phyloP scores from a whole-genome alignment of 2,888 invertebrate species.

The Erebia aethiops region DNA sequence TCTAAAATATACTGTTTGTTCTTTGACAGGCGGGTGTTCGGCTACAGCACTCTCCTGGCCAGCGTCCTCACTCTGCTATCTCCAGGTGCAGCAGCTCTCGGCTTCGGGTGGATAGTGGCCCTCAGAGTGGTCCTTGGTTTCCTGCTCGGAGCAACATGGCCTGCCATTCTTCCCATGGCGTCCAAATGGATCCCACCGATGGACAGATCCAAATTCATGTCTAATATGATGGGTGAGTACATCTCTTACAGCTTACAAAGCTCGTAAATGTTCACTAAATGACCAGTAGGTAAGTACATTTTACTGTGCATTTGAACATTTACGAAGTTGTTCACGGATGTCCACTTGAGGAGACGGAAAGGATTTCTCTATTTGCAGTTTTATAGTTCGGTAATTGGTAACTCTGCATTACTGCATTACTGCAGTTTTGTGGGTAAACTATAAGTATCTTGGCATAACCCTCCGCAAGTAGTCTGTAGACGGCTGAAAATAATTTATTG shows the following conservation, averaged over 20 bases:
- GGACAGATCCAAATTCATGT: constrained; percentile 96
- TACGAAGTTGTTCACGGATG: too few relatives aligned
- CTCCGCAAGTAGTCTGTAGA: too few relatives aligned
- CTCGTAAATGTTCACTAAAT: too few relatives aligned
- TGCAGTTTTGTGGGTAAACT: too few relatives aligned
- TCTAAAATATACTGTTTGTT: constrained; percentile 11
- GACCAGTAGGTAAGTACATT: too few relatives aligned
- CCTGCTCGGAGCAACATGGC: constrained; percentile 94
- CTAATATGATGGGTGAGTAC: constrained; percentile 93
- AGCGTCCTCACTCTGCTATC: constrained; percentile 91
- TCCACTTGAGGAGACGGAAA: too few relatives aligned
- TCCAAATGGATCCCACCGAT: constrained; percentile 97
- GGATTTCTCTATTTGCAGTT: too few relatives aligned
- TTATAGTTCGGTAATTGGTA: too few relatives aligned
- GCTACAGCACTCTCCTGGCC: constrained; percentile 92
- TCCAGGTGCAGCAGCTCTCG: constrained; percentile 88
- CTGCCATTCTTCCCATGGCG: constrained; percentile 96
- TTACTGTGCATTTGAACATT: too few relatives aligned
- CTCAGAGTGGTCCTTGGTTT: constrained; percentile 90
- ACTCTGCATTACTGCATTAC: too few relatives aligned
- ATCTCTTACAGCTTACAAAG: not conserved
- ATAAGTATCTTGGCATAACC: too few relatives aligned
- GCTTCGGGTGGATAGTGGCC: constrained; percentile 87
- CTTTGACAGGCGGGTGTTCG: constrained; percentile 87
- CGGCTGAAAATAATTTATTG: too few relatives aligned